These are phyloP conservation scores for Napeogenes sylphis DNA, from an alignment of 2,888 invertebrate genomes.

Conservation along the genomic window DNA sequence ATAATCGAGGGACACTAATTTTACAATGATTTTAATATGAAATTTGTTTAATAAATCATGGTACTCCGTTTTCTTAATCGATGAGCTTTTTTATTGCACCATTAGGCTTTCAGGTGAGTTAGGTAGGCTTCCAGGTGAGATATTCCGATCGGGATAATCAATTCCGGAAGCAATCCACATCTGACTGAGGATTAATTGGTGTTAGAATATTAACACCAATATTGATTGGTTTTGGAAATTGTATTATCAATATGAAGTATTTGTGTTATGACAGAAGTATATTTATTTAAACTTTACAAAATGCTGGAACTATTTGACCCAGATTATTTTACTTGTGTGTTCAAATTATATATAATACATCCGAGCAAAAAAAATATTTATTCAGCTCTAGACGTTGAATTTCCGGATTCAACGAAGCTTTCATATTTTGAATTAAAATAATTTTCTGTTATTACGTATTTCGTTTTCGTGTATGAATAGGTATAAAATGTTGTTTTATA, in stretches of 20 bases:
- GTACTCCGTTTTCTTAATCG: conserved; percentile 69
- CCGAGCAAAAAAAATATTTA: conserved; percentile 11
- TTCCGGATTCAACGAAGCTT: conserved; percentile 17
- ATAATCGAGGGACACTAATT: conserved; percentile 62
- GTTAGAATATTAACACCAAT: conserved; percentile 44
- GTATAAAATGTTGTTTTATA: conserved; percentile 6
- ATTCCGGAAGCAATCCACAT: conserved; percentile 55
- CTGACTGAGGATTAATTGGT: conserved; percentile 51
- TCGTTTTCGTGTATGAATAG: neutral
- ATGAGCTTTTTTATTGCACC: conserved; percentile 75
- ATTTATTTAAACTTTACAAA: conserved; percentile 1
- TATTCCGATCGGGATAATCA: conserved; percentile 71
- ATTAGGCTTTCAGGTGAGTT: conserved; percentile 60
- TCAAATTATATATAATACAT: neutral
- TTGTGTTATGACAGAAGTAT: neutral
- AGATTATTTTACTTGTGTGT: conserved; percentile 2
- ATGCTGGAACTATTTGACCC: conserved; percentile 4
- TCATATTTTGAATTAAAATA: conserved; percentile 9
- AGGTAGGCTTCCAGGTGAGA: conserved; percentile 53
- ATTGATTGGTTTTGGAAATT: conserved; percentile 15
- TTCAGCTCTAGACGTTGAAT: conserved; percentile 17
- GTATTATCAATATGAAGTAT: conserved; percentile 4
- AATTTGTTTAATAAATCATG: conserved; percentile 71
- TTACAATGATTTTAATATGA: conserved; percentile 64
- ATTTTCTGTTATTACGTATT: neutral